phyloP scores from a whole-genome alignment of 2,797 vertebrate species.

The Discoglossus pictus region DNA sequence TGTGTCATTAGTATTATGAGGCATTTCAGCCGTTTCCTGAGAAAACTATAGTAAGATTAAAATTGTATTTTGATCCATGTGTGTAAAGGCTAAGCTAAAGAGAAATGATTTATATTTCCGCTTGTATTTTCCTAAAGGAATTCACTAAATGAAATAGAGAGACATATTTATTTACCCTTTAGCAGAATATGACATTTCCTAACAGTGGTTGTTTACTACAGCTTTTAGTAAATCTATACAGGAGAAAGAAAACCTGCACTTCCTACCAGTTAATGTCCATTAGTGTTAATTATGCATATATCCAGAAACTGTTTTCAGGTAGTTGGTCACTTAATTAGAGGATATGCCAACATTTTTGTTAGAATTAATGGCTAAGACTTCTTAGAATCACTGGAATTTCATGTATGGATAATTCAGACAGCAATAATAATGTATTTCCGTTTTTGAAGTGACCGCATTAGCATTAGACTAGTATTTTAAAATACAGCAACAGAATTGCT shows the following conservation, averaged over 20 bases:
- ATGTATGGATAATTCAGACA: too few species aligned
- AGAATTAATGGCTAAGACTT: background rate
- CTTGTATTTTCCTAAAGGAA: background rate
- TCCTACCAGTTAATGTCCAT: background rate
- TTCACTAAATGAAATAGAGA: slow-evolving; percentile 1
- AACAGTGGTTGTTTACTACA: background rate
- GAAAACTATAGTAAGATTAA: background rate
- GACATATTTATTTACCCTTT: background rate
- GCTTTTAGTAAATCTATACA: background rate
- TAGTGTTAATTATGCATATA: background rate
- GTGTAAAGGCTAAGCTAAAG: background rate
- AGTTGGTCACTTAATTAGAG: background rate
- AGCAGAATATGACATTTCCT: background rate
- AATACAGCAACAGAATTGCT: too few species aligned
- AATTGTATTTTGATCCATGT: background rate
- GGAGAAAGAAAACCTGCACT: background rate
- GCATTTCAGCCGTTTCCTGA: slow-evolving; percentile 6
- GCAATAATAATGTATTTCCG: too few species aligned
- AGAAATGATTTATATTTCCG: background rate
- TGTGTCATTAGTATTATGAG: background rate
- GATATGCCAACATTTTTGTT: background rate
- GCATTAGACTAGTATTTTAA: too few species aligned
- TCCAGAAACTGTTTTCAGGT: slow-evolving; percentile 1
- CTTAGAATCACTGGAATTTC: background rate
- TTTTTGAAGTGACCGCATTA: too few species aligned